These are phyloP conservation scores for Amphipyra tragopoginis DNA, from an alignment of 2,888 invertebrate species.

Conservation along the genomic window DNA sequence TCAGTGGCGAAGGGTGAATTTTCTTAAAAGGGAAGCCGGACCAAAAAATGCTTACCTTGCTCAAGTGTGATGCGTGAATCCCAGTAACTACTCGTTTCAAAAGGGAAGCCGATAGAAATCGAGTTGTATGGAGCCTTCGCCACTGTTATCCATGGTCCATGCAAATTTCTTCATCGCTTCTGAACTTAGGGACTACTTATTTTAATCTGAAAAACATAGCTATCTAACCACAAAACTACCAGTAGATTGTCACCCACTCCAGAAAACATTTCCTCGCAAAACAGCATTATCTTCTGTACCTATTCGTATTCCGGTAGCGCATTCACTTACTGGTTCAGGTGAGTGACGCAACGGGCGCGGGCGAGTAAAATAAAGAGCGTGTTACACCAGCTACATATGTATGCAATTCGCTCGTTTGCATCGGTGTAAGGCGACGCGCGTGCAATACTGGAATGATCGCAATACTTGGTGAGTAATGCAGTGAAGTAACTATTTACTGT, in stretches of 20 bases:
- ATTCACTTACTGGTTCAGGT: constrained; percentile 64
- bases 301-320: constrained; percentile 64
- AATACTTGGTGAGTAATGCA: constrained; percentile 23
- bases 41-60: too few species aligned
- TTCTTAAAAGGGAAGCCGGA: too few species aligned
- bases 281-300: constrained; percentile 35
- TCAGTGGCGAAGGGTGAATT: too few species aligned
- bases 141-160: too few species aligned
- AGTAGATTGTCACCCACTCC: constrained; percentile 16
- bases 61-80: too few species aligned
- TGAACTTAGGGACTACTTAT: too few species aligned
- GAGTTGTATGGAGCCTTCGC: too few species aligned
- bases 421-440: constrained; percentile 40
- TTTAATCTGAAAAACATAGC: too few species aligned
- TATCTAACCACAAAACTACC: not conserved
- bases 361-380: constrained; percentile 65
- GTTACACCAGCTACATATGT: constrained; percentile 59
- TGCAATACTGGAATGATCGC: constrained; percentile 8
- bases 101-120: too few species aligned
- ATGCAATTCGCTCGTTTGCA: constrained; percentile 65
- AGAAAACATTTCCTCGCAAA: constrained; percentile 30
- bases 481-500: constrained; percentile 14
- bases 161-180: too few species aligned
- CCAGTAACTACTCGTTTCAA: too few species aligned
- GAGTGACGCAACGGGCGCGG: constrained; percentile 61